Percentiles rank a stretch among this genome's conserved stretches.
Evolutionary conservation across 2,797 vertebrate species (phyloP).

Genomic region (Eremophila alpestris): DNA sequence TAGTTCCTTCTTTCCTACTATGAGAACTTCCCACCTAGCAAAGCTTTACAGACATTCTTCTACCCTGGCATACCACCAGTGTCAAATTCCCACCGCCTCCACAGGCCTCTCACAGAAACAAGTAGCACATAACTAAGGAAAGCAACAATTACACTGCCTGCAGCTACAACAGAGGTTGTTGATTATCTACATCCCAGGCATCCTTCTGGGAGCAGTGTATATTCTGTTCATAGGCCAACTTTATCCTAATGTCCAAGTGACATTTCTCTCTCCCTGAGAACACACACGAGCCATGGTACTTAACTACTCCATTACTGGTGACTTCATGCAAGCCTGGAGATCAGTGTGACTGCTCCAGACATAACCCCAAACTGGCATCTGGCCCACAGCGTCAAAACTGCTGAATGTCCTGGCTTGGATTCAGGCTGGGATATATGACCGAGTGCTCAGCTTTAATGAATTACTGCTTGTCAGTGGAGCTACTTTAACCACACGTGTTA

Average conservation of each 20-base stretch:
- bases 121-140: background rate
- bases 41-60: background rate
- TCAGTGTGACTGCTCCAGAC: background rate
- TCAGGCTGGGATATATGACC: slow-evolving; percentile 12
- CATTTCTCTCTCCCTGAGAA: background rate
- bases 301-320: background rate
- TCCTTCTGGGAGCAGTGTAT: background rate
- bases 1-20: background rate
- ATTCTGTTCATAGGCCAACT: background rate
- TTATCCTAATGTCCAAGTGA: background rate
- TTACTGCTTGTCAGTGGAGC: slow-evolving; percentile 1
- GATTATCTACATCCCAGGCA: background rate
- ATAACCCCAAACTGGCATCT: slow-evolving; percentile 4
- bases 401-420: background rate
- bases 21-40: background rate
- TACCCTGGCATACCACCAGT: background rate
- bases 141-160: background rate
- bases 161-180: background rate
- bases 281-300: background rate
- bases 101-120: background rate
- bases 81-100: background rate
- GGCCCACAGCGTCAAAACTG: background rate
- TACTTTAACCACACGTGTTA: background rate
- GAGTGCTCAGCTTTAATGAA: slow-evolving; percentile 9
- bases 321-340: background rate